Base-by-base conservation (phyloP, 2,888 invertebrate species). In the Spisula subtruncata region DNA sequence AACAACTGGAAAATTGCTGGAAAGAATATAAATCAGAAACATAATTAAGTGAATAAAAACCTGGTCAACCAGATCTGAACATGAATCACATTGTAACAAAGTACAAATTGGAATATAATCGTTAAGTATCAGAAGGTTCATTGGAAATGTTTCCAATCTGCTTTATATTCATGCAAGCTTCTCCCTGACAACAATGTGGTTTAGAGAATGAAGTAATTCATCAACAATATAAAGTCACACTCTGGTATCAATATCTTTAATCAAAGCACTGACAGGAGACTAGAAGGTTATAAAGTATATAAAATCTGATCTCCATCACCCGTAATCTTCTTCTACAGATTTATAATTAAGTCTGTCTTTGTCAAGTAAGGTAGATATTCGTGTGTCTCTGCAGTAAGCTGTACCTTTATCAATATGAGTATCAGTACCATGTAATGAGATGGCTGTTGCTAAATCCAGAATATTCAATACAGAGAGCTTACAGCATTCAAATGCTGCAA, bases 321-420 rank as follows among this genome's bases (percentile, higher is more conserved):
- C 6, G 25, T 60, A 83, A 83, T 32, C 83, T 35, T 35, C 83
- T 83, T 83, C 32, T 29, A 20, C 35, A 60, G 48, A 83, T 83
- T 56, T 41, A 83, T 83, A 83, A 83, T 83, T 60, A 83, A 60
- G 29, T 60, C 60, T 29, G 56, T 48, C 83, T 83, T 83, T 83
- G 83, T 83, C 56, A 60, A 35, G 35, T 4, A 29, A 12, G 29
- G 54, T 14, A 54, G 25, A 82, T 51, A 51, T 82, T 32, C 56
- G n/a, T 20, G 81, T 81, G 48, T 66, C 60, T 66, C 60, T 66
- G n/a, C 60, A 66, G 60, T 66, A 66, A 66, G 60, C 60, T 66
- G 60, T 66, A 66, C 25, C 12, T 25, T 25, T 66, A 66, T 66
- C 60, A 66, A 66, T 66, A n/a, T 25, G 60, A n/a, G 60, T 66